Base-by-base conservation (phyloP, 2,113 vertebrate species). In the Cyphomyrus plagiostoma region DNA sequence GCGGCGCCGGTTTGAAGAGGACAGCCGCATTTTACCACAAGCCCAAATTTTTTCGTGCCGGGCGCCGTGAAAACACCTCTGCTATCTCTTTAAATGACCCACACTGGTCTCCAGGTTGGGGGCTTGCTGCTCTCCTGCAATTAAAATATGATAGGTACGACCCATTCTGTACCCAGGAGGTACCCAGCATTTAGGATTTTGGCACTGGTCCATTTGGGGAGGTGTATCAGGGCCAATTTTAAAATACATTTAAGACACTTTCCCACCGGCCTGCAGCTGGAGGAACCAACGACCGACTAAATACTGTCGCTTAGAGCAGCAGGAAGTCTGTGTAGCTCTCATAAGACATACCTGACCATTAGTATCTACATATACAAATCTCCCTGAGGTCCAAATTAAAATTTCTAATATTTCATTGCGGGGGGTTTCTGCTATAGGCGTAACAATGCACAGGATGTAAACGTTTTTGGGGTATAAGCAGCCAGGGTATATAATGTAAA, bases 21-120 rank as follows among this genome's bases (percentile, higher is more conserved):
- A 92, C 91, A 93, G 93, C 94, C 94, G 93, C 94, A 95, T 89
- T 94, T 89, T 93, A 93, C 93, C 93, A 94, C 90, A 92, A 94
- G 91, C 94, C 93, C 91, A 94, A 93, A 94, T 93, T 94, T 92
- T 93, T 93, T 92, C 74, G 92, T 92, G 93, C 91, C 91, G 89
- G 90, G 92, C 8, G 10, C 49, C 74, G 19, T 26, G 89, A 92
- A 93, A 92, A 93, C 90, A 91, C 90, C 93, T 93, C 92, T 93
- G 91, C 89, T 58, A 90, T 90, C 93, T 91, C 49, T 86, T 91
- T 92, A 90, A 90, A 39, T 89, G 90, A 93, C 90, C 92, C 74
- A 90, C 26, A 30, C 21, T 17, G 35, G 50, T 53, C 39, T 53
- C 74, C 48, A 82, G 39, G 39, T 56, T 46, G 21, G 89, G 19